Base-by-base conservation (phyloP, 2,888 invertebrate species). In the Lasioglossum calceatum region DNA sequence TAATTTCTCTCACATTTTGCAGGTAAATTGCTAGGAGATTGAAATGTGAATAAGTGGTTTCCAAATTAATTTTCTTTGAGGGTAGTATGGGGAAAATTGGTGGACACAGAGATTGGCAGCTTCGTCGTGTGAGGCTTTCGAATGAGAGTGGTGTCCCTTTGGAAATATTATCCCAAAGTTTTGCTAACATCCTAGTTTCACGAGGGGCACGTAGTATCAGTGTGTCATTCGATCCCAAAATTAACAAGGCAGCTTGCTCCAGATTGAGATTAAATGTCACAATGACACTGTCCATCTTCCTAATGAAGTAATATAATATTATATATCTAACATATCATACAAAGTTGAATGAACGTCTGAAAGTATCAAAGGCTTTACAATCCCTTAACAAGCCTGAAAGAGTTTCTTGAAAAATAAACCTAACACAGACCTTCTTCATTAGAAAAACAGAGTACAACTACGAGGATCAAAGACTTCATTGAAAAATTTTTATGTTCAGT, bases 131-230 rank as follows among this genome's bases (percentile, higher is more conserved):
- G 16, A 64, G 16, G 64, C 16, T 64, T 32, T 32, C 32, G 16
- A 14, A 7, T 7, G 32, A 32, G 32, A 16, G 16, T 32, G 32
- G 27, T 7, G 16, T 16, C n/a, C 64, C 32, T 64, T 64, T 64
- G 64, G 64, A 64, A 64, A 64, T 64, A 64, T 64, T 32, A 64
- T 32, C 64, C 16, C 32, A 64, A 64, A 64, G 64, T 64, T 64
- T 64, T 16, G 64, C 32, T 64, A 64, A 32, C 64, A 32, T 64
- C 7, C 27, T 27, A 64, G 64, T 4, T 32, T 32, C 64, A 16
- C 32, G 16, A 32, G 16, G 16, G 27, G 64, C 32, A 27, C 27
- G 32, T 27, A 64, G 32, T 16, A 64, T 32, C 64, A 64, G 64
- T 64, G n/a, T 27, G 32, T 64, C 64, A 64, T 32, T 64, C 64